A percentile compares a stretch with the other conserved stretches of the same genome.
Evolutionary conservation across 1,140 invertebrate genomes (phyloP).

Genomic region (Atta cephalotes): DNA sequence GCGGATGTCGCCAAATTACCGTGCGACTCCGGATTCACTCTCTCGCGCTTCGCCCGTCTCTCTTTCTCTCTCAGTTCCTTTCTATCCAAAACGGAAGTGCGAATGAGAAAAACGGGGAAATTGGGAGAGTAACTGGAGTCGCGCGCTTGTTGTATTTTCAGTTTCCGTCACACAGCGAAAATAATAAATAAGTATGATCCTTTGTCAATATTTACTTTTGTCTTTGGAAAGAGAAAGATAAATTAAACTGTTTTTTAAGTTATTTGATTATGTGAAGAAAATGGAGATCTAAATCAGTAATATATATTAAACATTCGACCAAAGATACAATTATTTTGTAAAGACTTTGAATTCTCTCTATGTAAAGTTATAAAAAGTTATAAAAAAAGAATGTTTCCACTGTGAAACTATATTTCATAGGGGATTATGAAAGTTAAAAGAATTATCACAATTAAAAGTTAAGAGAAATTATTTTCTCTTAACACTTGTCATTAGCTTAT

Average conservation of each 20-base stretch:
- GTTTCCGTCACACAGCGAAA: not conserved
- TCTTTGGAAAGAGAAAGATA: not conserved
- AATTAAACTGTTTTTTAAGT: not conserved
- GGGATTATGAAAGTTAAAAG: not conserved
- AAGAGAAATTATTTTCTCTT: not conserved
- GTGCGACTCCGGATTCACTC: constrained; percentile 84
- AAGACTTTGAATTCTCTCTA: not conserved
- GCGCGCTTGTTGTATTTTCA: not conserved
- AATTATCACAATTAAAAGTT: not conserved
- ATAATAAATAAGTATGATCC: not conserved
- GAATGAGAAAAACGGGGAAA: constrained; percentile 49
- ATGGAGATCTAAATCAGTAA: not conserved
- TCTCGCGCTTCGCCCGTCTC: constrained; percentile 58
- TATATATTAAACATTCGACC: not conserved
- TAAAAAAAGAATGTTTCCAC: not conserved
- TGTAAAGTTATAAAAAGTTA: constrained; percentile 5
- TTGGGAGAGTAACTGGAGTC: not conserved
- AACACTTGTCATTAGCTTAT: not conserved
- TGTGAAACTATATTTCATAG: not conserved
- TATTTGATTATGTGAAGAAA: not conserved
- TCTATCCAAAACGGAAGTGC: constrained; percentile 61
- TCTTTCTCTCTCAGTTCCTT: not conserved
- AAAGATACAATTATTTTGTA: not conserved
- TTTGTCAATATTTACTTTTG: not conserved
- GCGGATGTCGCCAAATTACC: constrained; percentile 85